Conservation (phyloP, 2,888 invertebrate genomes). For the Xanthorhoe designata region DNA sequence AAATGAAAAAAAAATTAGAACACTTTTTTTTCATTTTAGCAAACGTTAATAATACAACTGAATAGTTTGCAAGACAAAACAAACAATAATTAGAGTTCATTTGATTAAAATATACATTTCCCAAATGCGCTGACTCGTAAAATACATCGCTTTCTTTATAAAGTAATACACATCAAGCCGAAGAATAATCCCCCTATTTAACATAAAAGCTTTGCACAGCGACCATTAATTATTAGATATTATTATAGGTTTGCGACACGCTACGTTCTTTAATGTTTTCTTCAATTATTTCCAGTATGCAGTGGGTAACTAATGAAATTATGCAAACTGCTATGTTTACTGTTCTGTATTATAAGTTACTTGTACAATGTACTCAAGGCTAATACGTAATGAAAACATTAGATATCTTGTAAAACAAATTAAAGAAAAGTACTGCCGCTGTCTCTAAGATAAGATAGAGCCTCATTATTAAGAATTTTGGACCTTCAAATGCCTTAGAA, state of each 20-base stretch:
- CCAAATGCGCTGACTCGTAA: neutral
- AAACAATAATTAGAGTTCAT: neutral
- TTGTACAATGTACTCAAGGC: neutral
- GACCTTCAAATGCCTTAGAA: no score
- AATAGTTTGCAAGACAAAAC: no score
- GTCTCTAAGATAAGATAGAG: no score
- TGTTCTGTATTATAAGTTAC: conserved; percentile 7
- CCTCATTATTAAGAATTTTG: no score
- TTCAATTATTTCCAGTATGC: conserved; percentile 22
- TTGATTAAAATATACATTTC: neutral
- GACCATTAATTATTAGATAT: conserved; percentile 22
- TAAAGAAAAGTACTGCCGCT: no score
- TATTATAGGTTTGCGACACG: conserved; percentile 24
- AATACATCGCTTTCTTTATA: conserved; percentile 3
- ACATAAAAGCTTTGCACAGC: conserved; percentile 25
- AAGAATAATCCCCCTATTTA: conserved; percentile 20
- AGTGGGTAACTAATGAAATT: conserved; percentile 16
- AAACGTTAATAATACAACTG: no score
- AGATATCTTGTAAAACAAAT: no score
- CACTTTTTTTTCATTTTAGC: no score
- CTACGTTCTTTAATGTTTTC: conserved; percentile 25
- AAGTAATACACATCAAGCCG: conserved; percentile 5
- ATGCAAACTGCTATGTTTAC: conserved; percentile 15
- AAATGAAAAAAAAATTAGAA: no score
- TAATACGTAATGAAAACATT: neutral